Evolutionary conservation across 1,140 invertebrate species (phyloP).

Genomic region (Aporrectodea caliginosa): DNA sequence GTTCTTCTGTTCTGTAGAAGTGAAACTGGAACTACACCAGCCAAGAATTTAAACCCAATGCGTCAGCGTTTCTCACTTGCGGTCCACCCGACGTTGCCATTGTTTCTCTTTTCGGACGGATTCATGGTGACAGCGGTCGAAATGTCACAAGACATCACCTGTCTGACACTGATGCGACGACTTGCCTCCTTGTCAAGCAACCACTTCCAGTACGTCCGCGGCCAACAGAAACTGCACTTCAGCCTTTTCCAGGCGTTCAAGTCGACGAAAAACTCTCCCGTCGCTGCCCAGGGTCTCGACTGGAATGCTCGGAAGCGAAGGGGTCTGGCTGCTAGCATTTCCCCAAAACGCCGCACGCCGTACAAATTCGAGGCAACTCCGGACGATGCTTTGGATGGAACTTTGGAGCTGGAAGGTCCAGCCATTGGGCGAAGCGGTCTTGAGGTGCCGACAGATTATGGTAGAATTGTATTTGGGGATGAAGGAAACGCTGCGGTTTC

Average conservation of each 20-base stretch:
- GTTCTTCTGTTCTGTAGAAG: background rate
- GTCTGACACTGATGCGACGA: conserved; percentile 6
- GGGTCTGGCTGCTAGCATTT: background rate
- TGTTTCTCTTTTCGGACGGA: conserved; percentile 54
- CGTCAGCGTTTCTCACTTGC: conserved; percentile 50
- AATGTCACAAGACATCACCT: conserved; percentile 21
- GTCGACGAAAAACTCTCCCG: background rate
- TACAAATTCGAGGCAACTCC: background rate
- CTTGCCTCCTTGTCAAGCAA: background rate
- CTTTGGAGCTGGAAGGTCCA: conserved; percentile 30
- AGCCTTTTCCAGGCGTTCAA: background rate
- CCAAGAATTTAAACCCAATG: conserved; percentile 31
- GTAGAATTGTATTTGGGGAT: conserved; percentile 50
- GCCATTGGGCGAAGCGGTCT: background rate
- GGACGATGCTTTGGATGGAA: background rate
- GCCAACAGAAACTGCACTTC: background rate
- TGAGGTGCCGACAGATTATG: conserved; percentile 15
- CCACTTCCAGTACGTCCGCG: background rate
- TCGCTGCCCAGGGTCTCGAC: background rate
- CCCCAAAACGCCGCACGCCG: background rate
- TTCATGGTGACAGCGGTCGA: conserved; percentile 46
- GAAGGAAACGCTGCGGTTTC: conserved; percentile 36
- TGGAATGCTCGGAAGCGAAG: background rate
- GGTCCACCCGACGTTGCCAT: conserved; percentile 48
- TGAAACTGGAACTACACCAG: background rate